These are phyloP conservation scores for Bradypodion pumilum DNA, from an alignment of 2,797 vertebrate genomes.

Conservation along the genomic window DNA sequence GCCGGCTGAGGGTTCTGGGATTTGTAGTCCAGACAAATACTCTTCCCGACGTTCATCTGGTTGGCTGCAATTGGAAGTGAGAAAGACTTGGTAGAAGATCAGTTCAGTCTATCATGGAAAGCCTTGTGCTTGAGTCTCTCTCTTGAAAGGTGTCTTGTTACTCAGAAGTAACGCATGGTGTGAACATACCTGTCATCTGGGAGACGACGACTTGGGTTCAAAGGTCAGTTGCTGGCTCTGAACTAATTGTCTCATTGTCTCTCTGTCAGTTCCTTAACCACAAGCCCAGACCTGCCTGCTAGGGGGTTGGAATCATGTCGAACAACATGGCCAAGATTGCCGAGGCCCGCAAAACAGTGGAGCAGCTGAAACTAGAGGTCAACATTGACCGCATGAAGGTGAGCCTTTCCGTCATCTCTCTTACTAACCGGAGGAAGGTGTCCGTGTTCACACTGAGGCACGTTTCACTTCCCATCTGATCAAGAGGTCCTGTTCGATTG, in stretches of 20 bases:
- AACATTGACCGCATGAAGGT: conserved; percentile 95
- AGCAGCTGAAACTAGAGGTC: conserved; percentile 91
- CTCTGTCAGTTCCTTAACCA: no score
- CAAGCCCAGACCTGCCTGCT: neutral
- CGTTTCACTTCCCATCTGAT: no score
- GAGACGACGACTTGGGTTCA: neutral
- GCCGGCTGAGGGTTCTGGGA: neutral
- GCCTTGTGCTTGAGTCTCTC: neutral
- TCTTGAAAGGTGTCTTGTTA: no score
- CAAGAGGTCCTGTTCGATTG: neutral
- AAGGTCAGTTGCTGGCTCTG: no score
- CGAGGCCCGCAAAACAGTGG: conserved; percentile 89
- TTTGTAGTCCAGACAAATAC: neutral
- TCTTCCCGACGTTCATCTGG: neutral
- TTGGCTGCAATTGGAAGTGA: neutral
- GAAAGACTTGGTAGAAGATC: neutral
- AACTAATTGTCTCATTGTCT: no score
- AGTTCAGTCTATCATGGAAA: neutral
- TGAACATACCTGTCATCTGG: neutral
- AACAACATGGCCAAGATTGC: conserved; percentile 95
- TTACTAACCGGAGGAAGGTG: rapidly evolving
- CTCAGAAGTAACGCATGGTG: neutral
- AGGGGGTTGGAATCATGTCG: conserved; percentile 80
- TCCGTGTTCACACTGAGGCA: rapidly evolving
- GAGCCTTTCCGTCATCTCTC: neutral